Evolutionary conservation across 1,140 invertebrate genomes (phyloP).

Genomic region (Charaxes varanes): DNA sequence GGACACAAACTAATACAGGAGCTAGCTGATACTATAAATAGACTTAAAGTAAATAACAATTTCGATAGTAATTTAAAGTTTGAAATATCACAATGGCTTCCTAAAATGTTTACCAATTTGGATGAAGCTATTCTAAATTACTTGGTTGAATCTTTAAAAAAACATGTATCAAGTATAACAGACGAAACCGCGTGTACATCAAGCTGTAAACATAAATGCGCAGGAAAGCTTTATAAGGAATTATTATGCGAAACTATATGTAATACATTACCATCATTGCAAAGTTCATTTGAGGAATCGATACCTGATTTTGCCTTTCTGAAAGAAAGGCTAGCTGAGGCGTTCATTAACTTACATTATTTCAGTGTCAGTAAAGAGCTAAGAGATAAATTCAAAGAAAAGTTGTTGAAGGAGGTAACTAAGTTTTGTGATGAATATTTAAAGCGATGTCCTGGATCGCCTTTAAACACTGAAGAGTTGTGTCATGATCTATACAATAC

Average conservation of each 20-base stretch:
- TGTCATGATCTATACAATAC: slow-evolving; percentile 6
- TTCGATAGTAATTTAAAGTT: slow-evolving; percentile 4
- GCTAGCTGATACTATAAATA: slow-evolving; percentile 7
- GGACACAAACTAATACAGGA: slow-evolving; percentile 1
- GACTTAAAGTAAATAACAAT: slow-evolving; percentile 1
- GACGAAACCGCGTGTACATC: no score
- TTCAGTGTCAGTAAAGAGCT: background rate
- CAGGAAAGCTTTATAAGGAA: slow-evolving; percentile 4
- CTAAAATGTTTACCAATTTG: slow-evolving; percentile 6
- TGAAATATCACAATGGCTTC: slow-evolving; percentile 11
- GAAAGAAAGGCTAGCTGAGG: slow-evolving; percentile 13
- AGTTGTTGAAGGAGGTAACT: slow-evolving; percentile 7
- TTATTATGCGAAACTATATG: slow-evolving; percentile 8
- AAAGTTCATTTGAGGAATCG: slow-evolving; percentile 2
- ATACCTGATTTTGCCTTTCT: slow-evolving; percentile 5
- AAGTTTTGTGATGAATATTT: slow-evolving; percentile 16
- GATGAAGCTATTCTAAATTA: slow-evolving; percentile 2
- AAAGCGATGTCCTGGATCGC: background rate
- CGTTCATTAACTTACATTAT: slow-evolving; percentile 14
- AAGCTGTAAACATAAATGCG: background rate
- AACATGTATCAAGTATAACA: background rate
- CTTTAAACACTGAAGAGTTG: background rate
- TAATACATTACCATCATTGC: slow-evolving; percentile 7
- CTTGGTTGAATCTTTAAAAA: slow-evolving; percentile 6
- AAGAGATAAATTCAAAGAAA: slow-evolving; percentile 3